Evolutionary conservation across 2,113 vertebrate genomes (phyloP), one percentile per base, ranked within the genome.

Genomic region (Chascanopsetta lugubris): DNA sequence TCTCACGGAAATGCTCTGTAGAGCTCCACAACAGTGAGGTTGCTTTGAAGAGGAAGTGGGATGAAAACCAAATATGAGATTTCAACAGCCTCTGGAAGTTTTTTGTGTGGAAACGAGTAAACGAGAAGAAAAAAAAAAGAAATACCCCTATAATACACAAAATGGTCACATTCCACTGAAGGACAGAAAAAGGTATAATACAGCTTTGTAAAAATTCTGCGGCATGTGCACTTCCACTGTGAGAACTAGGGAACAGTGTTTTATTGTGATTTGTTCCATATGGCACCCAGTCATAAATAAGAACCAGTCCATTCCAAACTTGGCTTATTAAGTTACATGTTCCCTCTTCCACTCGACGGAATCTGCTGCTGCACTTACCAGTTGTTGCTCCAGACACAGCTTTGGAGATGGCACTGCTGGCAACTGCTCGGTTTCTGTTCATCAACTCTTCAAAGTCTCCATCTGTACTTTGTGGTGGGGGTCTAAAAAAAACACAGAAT

Each of bases 371-470:
- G n/a, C 38, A 57, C 46, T 78, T 87, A 98, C 97, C 97, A 90
- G 95, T 88, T 34, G 96, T 95, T 82, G 97, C 97, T 26, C 94
- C 94, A 1, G 95, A 94, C 54, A 99, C 94, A 0, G 97, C 96
- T 91, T 97, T 98, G 81, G 94, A 95, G 69, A 99, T 98, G 87
- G 96, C 97, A 73, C 93, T 97, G 91, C 96, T 98, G 74, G 97
- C 95, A 67, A 98, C 95, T 0, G 95, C 94, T 85, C 93, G 88
- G 79, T 99, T 99, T 79, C 95, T 90, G 90, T 95, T 97, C 94
- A 98, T 96, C 79, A 97, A 93, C 82, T 98, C 96, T 73, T 99
- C 96, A 74, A 95, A 96, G 64, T 97, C 95, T 26, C 82, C 89
- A 30, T 94, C 93, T 18, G 88, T 89, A 77, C 90, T 86, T 0